Conservation (phyloP, 2,797 vertebrate genomes). For the Poecile montanus region DNA sequence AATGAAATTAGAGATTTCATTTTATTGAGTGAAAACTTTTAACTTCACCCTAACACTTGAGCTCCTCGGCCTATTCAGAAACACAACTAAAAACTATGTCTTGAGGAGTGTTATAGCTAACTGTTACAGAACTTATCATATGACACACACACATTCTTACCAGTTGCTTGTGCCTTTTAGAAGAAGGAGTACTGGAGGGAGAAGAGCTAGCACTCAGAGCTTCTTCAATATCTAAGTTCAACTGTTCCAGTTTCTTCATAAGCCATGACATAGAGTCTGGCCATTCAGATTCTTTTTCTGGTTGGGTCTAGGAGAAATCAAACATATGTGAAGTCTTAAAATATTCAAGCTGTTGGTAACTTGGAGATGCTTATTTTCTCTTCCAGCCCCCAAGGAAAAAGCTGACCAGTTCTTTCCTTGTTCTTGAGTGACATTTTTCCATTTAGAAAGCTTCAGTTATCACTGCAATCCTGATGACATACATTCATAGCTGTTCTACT, state of each 20-base stretch:
- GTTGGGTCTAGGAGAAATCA: conserved; percentile 50
- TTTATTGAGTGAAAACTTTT: background rate
- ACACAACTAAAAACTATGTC: background rate
- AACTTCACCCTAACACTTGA: background rate
- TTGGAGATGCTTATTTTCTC: background rate
- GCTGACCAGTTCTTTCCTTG: background rate
- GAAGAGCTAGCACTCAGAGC: conserved; percentile 84
- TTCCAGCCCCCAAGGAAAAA: background rate
- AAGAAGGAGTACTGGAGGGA: conserved; percentile 79
- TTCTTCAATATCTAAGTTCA: conserved; percentile 89
- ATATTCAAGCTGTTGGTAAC: background rate
- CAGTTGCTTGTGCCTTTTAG: conserved; percentile 73
- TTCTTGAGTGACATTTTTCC: background rate
- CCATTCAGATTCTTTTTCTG: conserved; percentile 79
- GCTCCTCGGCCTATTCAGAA: background rate
- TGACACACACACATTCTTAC: conserved; percentile 54
- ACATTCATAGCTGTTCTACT: background rate
- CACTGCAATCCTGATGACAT: background rate
- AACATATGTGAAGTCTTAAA: background rate
- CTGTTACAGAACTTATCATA: background rate
- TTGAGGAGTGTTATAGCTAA: background rate
- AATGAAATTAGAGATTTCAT: background rate
- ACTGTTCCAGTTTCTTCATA: conserved; percentile 86
- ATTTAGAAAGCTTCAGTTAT: conserved; percentile 16
- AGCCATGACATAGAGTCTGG: conserved; percentile 86